Evolutionary conservation across 2,113 vertebrate genomes (phyloP).

Genomic region (Carlito syrichta): DNA sequence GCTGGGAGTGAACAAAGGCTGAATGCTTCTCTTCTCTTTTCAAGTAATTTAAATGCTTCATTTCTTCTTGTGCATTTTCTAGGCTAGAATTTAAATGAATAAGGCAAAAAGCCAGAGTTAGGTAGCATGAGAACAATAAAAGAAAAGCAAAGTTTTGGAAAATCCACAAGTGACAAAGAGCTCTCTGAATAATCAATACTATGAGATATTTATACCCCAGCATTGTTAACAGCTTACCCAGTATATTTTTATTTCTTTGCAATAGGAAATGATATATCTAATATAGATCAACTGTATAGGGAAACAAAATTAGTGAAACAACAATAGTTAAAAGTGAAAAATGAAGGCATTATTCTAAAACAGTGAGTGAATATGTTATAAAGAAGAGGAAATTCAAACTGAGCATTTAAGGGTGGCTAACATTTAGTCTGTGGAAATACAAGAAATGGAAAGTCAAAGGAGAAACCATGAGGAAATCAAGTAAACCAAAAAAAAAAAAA

Average conservation of each 20-base stretch:
- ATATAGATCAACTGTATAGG: background rate
- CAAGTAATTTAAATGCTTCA: conserved; percentile 49
- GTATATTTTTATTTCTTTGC: background rate
- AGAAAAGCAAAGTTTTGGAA: background rate
- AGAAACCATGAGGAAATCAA: background rate
- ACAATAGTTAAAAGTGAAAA: background rate
- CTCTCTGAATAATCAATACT: background rate
- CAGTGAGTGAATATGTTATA: background rate
- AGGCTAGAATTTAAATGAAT: conserved; percentile 14
- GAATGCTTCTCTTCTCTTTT: conserved; percentile 68
- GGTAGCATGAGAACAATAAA: background rate
- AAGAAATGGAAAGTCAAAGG: background rate
- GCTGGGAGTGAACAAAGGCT: conserved; percentile 23
- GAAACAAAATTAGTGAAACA: background rate
- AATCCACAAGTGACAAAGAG: background rate
- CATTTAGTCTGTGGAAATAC: background rate
- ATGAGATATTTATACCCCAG: background rate
- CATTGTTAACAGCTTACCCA: background rate
- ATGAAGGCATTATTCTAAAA: background rate
- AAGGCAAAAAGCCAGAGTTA: background rate
- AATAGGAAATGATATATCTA: background rate
- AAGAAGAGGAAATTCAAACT: background rate
- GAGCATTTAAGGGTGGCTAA: background rate
- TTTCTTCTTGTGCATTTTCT: conserved; percentile 20
- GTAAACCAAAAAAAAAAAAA: background rate